Evolutionary conservation across 2,888 invertebrate species (phyloP).

Genomic region (Cataglyphis altisquamis): DNA sequence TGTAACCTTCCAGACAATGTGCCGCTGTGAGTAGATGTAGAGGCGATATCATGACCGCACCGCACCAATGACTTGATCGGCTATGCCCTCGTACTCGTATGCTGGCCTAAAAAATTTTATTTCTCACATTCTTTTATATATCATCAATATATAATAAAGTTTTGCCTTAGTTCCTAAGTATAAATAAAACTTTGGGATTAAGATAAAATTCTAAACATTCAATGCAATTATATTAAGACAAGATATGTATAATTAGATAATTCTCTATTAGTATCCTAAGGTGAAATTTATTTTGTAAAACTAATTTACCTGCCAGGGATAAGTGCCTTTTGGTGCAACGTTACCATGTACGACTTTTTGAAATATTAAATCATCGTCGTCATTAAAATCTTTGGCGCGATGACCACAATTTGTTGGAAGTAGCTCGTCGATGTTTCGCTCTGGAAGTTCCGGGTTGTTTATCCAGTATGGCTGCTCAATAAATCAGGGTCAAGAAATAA

Average conservation of each 20-base stretch:
- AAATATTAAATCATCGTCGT: conserved; percentile 86
- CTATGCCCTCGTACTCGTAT: conserved; percentile 88
- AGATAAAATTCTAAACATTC: neutral
- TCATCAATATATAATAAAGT: neutral
- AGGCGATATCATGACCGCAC: conserved; percentile 90
- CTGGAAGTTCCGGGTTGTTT: conserved; percentile 58
- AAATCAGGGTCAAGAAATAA: conserved; percentile 71
- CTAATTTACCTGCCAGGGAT: conserved; percentile 91
- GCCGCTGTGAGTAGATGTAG: conserved; percentile 91
- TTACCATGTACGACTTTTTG: conserved; percentile 89
- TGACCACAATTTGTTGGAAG: conserved; percentile 87
- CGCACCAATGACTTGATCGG: conserved; percentile 91
- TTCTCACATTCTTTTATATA: neutral
- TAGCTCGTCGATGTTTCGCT: conserved; percentile 78
- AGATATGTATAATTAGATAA: neutral
- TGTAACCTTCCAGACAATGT: conserved; percentile 90
- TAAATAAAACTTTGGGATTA: neutral
- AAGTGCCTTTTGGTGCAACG: conserved; percentile 89
- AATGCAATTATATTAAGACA: neutral
- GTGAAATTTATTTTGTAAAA: neutral
- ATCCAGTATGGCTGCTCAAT: conserved; percentile 62
- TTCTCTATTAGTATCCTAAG: neutral
- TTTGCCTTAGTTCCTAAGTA: neutral
- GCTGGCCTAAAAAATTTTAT: conserved; percentile 87
- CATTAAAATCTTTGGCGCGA: conserved; percentile 85